Evolutionary conservation across 2,888 invertebrate species (phyloP), one percentile per base, ranked within the genome.

Genomic region (Griposia aprilina): DNA sequence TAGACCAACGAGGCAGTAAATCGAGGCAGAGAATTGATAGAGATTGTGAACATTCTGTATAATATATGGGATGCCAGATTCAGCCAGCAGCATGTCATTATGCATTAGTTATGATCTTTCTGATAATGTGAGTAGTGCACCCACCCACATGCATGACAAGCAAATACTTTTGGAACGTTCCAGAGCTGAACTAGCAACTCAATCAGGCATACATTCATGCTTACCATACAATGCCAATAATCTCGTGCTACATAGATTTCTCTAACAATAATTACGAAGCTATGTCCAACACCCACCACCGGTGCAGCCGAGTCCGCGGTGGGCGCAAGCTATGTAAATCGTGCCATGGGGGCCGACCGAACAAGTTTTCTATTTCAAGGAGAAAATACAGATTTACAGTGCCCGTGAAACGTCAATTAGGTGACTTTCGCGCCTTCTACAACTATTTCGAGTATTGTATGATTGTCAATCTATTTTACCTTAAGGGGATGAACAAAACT

Each of bases 361-460:
- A 87, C 90, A 86, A 88, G 91, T 91, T 91, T 91, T 92, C 91
- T 90, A 91, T 92, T 92, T 91, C 91, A 89, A 90, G 91, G 92
- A 91, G 92, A 92, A 92, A 92, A 92, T 91, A 89, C 91, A 89
- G 92, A 92, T 92, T 91, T 91, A 91, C 90, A 90, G 90, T 88
- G 90, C 89, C 89, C 88, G 87, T 89, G 89, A 90, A 88, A 91
- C 90, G 92, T 92, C 92, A 92, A 92, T 92, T 92, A 91, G 88
- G 88, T 90, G 88, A 85, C 87, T 91, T 88, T 91, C 91, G 89
- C 88, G 89, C 89, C 89, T 89, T 88, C 89, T 89, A 85, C 82
- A 89, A 89, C 87, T 88, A 88, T 89, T 89, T 89, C 89, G 85
- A 88, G 84, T 87, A 90, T 89, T 89, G 88, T 88, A 83, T 88